phyloP scores from a whole-genome alignment of 1,140 invertebrate species.

The Ephestia elutella region DNA sequence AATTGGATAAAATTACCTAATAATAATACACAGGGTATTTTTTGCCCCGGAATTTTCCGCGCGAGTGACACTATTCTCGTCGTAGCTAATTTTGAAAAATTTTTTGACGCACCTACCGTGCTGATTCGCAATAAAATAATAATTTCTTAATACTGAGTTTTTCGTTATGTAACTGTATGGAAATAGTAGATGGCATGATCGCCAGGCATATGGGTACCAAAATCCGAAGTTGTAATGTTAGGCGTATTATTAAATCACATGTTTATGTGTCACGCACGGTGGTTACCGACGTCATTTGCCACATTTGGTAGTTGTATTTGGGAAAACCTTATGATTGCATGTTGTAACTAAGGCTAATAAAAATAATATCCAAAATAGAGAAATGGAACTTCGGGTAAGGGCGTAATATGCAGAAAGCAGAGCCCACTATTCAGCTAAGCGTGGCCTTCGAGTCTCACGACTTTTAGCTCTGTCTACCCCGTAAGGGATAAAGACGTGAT shows the following conservation, averaged over 20 bases:
- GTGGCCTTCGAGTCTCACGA: no score
- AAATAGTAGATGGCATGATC: conserved; percentile 24
- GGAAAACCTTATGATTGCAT: conserved; percentile 7
- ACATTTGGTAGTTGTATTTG: conserved; percentile 12
- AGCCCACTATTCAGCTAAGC: no score
- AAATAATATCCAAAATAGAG: no score
- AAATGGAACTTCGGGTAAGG: no score
- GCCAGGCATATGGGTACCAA: conserved; percentile 21
- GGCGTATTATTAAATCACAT: conserved; percentile 36
- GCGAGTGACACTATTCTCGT: no score
- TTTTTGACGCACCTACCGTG: neutral
- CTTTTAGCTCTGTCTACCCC: no score
- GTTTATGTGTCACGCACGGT: conserved; percentile 30
- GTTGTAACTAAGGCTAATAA: neutral
- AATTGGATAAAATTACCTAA: no score
- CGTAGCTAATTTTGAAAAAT: no score
- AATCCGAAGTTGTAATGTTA: conserved; percentile 26
- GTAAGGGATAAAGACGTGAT: no score
- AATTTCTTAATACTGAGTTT: conserved; percentile 5
- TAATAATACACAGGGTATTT: no score
- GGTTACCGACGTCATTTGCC: conserved; percentile 21
- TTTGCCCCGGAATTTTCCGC: no score
- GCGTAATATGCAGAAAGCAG: no score
- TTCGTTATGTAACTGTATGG: conserved; percentile 1
- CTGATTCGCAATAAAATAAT: neutral